Evolutionary conservation across 2,113 vertebrate species (phyloP).

Genomic region (Malurus melanocephalus): DNA sequence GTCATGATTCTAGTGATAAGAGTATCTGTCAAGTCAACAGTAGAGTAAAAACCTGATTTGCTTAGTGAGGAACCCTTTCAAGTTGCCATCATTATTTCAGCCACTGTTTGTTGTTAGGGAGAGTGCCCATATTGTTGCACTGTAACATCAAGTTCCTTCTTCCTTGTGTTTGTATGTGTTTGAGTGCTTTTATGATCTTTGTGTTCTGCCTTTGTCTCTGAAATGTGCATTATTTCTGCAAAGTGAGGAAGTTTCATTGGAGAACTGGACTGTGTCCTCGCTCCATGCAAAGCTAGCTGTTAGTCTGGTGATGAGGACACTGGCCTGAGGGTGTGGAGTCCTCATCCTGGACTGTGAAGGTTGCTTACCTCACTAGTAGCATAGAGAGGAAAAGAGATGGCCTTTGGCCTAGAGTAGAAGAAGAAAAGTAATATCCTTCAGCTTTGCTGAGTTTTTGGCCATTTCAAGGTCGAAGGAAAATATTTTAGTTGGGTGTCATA

Average conservation of each 20-base stretch:
- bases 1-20: not conserved
- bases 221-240: not conserved
- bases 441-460: not conserved
- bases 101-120: not conserved
- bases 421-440: not conserved
- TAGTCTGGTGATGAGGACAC: not conserved
- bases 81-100: not conserved
- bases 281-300: not conserved
- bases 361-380: not conserved
- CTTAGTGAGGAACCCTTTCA: not conserved
- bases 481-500: not conserved
- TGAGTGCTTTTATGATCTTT: not conserved
- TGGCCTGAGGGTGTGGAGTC: not conserved
- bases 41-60: not conserved
- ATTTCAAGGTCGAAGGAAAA: not conserved
- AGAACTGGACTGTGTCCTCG: accelerated
- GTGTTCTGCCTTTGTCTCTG: not conserved
- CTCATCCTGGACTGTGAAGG: not conserved
- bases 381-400: not conserved
- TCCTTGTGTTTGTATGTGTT: not conserved
- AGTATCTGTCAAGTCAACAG: not conserved
- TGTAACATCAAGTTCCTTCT: not conserved
- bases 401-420: not conserved
- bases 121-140: not conserved
- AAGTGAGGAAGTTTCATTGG: not conserved